These are phyloP conservation scores for Hyposoter dolosus DNA, from an alignment of 2,888 invertebrate genomes.

Conservation along the genomic window DNA sequence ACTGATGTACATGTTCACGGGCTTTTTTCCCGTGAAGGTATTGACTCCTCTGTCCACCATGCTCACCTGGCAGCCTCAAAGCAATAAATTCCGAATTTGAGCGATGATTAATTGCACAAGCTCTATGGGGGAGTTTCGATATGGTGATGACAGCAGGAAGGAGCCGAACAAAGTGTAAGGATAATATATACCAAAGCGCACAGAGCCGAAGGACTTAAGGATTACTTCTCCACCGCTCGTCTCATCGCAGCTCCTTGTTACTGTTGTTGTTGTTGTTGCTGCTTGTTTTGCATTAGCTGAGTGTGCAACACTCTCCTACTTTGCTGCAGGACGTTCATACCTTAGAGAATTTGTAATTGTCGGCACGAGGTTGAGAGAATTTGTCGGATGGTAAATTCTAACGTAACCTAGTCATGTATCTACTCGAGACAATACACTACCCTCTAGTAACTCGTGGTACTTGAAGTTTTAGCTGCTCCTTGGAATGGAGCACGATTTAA, in stretches of 20 bases:
- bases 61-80: neutral
- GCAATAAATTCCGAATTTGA: neutral
- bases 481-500: conserved; percentile 9
- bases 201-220: conserved; percentile 46
- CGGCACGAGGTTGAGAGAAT: conserved; percentile 56
- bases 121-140: conserved; percentile 45
- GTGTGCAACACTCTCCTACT: conserved; percentile 7
- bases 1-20: too few species aligned
- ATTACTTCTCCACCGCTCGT: conserved; percentile 52
- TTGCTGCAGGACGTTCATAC: conserved; percentile 7
- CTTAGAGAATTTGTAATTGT: conserved; percentile 59
- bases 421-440: conserved; percentile 23
- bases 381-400: conserved; percentile 31
- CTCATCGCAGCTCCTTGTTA: conserved; percentile 34
- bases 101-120: conserved; percentile 57
- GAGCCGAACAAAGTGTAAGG: conserved; percentile 41
- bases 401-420: conserved; percentile 8
- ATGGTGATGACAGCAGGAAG: conserved; percentile 53
- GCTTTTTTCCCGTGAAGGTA: neutral
- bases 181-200: conserved; percentile 46
- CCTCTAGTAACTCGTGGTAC: neutral
- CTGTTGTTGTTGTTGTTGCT: conserved; percentile 37
- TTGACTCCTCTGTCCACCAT: neutral
- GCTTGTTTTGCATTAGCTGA: conserved; percentile 32
- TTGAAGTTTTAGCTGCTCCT: neutral